These are phyloP conservation scores for Entomobrya proxima DNA, from an alignment of 2,888 invertebrate species.

Conservation along the genomic window DNA sequence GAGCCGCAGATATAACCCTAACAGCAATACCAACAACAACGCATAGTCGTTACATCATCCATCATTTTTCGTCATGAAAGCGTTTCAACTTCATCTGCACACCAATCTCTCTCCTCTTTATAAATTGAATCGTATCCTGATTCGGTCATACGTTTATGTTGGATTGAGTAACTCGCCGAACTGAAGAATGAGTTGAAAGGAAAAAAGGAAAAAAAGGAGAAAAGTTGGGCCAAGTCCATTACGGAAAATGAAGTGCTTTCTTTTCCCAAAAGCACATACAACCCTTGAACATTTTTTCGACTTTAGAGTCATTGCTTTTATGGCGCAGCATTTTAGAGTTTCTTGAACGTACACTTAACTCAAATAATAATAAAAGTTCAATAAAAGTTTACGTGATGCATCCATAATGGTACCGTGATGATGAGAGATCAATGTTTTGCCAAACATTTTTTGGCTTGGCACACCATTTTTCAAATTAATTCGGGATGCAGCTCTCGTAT, in stretches of 20 bases:
- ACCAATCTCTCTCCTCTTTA: slow-evolving; percentile 1
- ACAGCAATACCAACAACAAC: neutral
- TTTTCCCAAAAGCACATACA: neutral
- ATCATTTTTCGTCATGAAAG: slow-evolving; percentile 24
- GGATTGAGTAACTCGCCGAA: neutral
- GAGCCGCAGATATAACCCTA: too few relatives aligned
- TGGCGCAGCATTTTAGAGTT: neutral
- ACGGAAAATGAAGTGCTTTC: slow-evolving; percentile 3
- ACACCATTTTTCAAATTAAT: neutral
- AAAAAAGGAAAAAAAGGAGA: neutral
- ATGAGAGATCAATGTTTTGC: too few relatives aligned
- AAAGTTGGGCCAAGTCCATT: slow-evolving; percentile 21
- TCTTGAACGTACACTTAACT: too few relatives aligned
- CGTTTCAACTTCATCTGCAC: neutral
- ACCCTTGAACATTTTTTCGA: too few relatives aligned
- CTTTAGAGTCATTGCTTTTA: neutral
- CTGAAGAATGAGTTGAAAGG: slow-evolving; percentile 2
- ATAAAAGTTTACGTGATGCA: too few relatives aligned
- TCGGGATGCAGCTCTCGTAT: too few relatives aligned
- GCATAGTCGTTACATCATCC: slow-evolving; percentile 5
- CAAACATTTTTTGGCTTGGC: neutral
- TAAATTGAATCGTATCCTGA: slow-evolving; percentile 30
- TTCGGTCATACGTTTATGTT: neutral
- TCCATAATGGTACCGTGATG: too few relatives aligned
- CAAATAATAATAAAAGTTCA: too few relatives aligned